A percentile compares a stretch with the other conserved stretches of the same genome.
phyloP scores from a whole-genome alignment of 2,113 vertebrate genomes.

The Lampris megalopsis region DNA sequence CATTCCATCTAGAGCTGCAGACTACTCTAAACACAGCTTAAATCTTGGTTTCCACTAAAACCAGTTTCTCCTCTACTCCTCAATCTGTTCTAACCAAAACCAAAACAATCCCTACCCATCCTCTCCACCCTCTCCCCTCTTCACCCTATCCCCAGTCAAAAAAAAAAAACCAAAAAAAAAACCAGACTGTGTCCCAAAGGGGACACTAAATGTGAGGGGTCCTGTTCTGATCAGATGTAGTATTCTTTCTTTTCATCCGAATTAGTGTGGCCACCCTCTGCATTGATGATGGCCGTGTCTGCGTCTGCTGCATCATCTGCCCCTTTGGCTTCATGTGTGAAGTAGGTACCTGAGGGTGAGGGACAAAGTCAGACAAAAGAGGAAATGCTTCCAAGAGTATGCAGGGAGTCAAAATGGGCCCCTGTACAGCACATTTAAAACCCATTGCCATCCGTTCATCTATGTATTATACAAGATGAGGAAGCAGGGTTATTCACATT shows the following conservation, averaged over 20 bases:
- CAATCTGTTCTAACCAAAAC: constrained; percentile 33
- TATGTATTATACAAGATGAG: constrained; percentile 28
- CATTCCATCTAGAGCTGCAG: constrained; percentile 80
- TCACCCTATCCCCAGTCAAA: constrained; percentile 19
- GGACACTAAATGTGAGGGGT: constrained; percentile 84
- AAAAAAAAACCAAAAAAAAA: constrained; percentile 49
- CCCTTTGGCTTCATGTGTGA: constrained; percentile 99
- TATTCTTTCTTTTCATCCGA: constrained; percentile 99
- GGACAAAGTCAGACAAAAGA: constrained; percentile 54
- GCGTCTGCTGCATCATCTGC: constrained; percentile 98
- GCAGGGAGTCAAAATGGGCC: constrained; percentile 60
- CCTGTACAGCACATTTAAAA: constrained; percentile 52
- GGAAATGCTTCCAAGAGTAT: constrained; percentile 52
- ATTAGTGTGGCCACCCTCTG: constrained; percentile 98
- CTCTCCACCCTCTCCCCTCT: constrained; percentile 19
- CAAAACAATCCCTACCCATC: constrained; percentile 42
- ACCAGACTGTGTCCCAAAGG: constrained; percentile 69
- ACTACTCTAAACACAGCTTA: constrained; percentile 80
- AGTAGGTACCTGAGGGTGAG: constrained; percentile 92
- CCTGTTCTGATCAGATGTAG: constrained; percentile 90
- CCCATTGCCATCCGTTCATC: constrained; percentile 32
- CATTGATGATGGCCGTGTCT: constrained; percentile 99
- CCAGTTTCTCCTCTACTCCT: constrained; percentile 20
- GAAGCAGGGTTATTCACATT: constrained; percentile 51
- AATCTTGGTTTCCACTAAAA: constrained; percentile 69